Conservation (phyloP, 2,888 invertebrate genomes). For the Habrosyne pyritoides region DNA sequence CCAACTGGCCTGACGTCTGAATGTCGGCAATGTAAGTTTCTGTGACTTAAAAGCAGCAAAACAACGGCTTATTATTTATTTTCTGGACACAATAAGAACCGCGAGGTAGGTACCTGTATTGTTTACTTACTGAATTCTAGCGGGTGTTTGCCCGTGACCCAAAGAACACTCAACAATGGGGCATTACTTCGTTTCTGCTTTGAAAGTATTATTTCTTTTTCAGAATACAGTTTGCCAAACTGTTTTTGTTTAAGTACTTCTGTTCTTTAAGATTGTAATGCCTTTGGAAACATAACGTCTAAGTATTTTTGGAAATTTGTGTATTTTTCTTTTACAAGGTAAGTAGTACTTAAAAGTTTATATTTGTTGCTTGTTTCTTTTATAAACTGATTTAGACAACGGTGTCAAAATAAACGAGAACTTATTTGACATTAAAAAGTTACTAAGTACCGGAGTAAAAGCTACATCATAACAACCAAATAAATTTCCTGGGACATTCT, state of each 20-base stretch:
- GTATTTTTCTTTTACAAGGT: background rate
- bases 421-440: too few species aligned
- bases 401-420: too few species aligned
- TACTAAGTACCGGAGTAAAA: too few species aligned
- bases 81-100: background rate
- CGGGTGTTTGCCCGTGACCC: constrained; percentile 2
- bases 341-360: too few species aligned
- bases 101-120: background rate
- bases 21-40: too few species aligned
- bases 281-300: constrained; percentile 11
- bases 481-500: too few species aligned
- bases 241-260: constrained; percentile 9
- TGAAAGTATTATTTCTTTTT: constrained; percentile 9
- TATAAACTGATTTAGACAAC: too few species aligned
- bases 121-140: background rate
- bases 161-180: constrained; percentile 5
- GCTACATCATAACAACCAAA: too few species aligned
- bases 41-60: too few species aligned
- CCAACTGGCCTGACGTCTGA: too few species aligned
- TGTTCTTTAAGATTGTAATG: constrained; percentile 6
- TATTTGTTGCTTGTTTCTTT: too few species aligned
- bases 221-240: constrained; percentile 6
- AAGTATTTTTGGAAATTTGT: constrained; percentile 1
- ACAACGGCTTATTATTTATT: background rate
- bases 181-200: constrained; percentile 5